Evolutionary conservation across 2,113 vertebrate species (phyloP), one percentile per base, ranked within the genome.

Genomic region (Clinocottus analis): DNA sequence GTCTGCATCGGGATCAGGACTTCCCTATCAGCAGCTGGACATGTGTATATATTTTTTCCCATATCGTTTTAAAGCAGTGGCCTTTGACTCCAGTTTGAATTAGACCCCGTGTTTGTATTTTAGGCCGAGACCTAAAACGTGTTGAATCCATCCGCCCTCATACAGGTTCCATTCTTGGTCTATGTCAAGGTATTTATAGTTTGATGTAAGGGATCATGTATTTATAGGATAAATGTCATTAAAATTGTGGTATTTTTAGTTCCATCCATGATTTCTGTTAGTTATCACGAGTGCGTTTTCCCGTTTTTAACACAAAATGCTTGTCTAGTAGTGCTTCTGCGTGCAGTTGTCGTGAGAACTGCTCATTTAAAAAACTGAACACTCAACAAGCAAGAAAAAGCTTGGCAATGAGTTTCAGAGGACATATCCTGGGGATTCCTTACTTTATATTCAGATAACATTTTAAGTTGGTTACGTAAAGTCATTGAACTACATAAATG

Each of bases 1-100:
- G 75, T 72, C 72, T 45, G 56, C 43, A 69, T 61, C 63, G 71
- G 67, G 61, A 85, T 61, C 7, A 33, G 35, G 81, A 66, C 77
- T 70, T 72, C 65, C 80, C 64, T 45, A 41, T 80, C 80, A 81
- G 60, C 77, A 76, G 31, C 64, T 39, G 72, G 31, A 67, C 62
- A 43, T 73, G 56, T 23, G 9, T 9, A 12, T 25, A 25, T 3
- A 21, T 25, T 25, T 33, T 51, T 16, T 70, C 23, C 31, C n/a
- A 59, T 23, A 37, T 69, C n/a, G n/a, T n/a, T 81, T 69, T 25
- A 37, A 75, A 27, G 8, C 33, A 25, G 21, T 8, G 13, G 25
- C 51, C 17, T 68, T 79, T 61, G 60, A 43, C 31, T 55, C 12
- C 59, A 25, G 27, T 62, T 78, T 45, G 27, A 76, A 65, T 56